Conservation (phyloP, 2,888 invertebrate genomes). For the Cryptocephalus moraei region DNA sequence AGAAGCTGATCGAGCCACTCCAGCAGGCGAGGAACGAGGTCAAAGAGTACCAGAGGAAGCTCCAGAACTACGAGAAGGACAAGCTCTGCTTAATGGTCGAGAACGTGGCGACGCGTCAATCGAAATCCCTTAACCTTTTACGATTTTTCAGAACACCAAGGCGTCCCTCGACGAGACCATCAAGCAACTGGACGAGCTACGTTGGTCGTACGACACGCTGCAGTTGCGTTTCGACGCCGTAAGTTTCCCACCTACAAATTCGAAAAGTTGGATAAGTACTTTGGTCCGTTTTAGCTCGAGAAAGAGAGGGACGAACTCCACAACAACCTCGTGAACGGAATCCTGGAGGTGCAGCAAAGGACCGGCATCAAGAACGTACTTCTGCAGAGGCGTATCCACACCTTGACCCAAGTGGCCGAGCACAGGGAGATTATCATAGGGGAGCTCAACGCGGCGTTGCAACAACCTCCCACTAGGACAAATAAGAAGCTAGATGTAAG, state of each 20-base stretch:
- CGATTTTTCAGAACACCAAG: constrained; percentile 45
- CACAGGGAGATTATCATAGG: constrained; percentile 59
- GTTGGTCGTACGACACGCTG: constrained; percentile 57
- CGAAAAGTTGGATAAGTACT: no score
- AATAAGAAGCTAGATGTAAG: constrained; percentile 50
- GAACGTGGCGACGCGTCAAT: neutral
- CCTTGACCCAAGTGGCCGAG: constrained; percentile 55
- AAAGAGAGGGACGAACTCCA: constrained; percentile 72
- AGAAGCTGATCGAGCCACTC: constrained; percentile 61
- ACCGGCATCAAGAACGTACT: constrained; percentile 72
- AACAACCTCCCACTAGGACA: constrained; percentile 43
- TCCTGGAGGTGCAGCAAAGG: constrained; percentile 81
- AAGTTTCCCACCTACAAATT: neutral
- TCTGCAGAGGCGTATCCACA: constrained; percentile 62
- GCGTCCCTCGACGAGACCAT: constrained; percentile 35
- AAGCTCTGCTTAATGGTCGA: constrained; percentile 45
- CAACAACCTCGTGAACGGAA: constrained; percentile 67
- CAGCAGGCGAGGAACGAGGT: constrained; percentile 61
- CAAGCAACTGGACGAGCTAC: constrained; percentile 50
- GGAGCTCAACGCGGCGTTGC: constrained; percentile 40
- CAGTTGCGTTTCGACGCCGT: constrained; percentile 68
- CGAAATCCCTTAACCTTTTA: no score
- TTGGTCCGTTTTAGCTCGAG: constrained; percentile 35
- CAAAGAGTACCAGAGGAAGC: constrained; percentile 60
- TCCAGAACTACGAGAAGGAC: constrained; percentile 79